phyloP scores from a whole-genome alignment of 2,113 vertebrate genomes.

The Poeciliopsis prolifica region DNA sequence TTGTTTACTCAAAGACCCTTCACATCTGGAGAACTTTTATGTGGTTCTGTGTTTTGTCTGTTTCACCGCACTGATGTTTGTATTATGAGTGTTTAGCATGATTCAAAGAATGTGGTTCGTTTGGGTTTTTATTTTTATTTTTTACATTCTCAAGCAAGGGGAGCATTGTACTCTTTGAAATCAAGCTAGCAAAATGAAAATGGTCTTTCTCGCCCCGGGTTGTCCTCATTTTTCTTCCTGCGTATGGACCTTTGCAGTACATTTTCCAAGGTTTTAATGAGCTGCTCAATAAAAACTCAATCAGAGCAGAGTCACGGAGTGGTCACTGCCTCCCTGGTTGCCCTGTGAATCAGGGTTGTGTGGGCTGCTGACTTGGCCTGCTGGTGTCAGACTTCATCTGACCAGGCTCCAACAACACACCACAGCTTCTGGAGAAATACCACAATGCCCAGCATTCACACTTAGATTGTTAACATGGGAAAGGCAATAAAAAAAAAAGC shows the following conservation, averaged over 20 bases:
- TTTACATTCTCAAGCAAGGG: conserved; percentile 9
- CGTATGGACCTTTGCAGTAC: not conserved
- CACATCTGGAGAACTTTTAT: conserved; percentile 58
- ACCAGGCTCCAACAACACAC: conserved; percentile 60
- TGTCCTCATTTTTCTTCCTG: conserved; percentile 13
- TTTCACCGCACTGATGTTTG: conserved; percentile 17
- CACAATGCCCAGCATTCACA: conserved; percentile 76
- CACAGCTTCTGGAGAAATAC: conserved; percentile 66
- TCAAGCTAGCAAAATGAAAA: conserved; percentile 11
- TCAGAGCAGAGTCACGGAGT: conserved; percentile 27
- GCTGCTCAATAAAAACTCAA: conserved; percentile 29
- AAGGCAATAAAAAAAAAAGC: conserved; percentile 38
- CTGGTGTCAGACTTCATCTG: conserved; percentile 73
- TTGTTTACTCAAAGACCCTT: conserved; percentile 60
- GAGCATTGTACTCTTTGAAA: conserved; percentile 42
- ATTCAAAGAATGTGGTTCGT: conserved; percentile 10
- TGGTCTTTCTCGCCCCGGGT: conserved; percentile 20
- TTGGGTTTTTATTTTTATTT: too few species aligned
- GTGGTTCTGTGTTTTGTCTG: conserved; percentile 46
- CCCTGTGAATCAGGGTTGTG: conserved; percentile 72
- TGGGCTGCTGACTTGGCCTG: conserved; percentile 69
- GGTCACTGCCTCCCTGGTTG: conserved; percentile 42
- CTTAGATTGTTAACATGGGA: conserved; percentile 59
- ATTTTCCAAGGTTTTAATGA: conserved; percentile 27
- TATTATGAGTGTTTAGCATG: conserved; percentile 42